Percentiles rank a stretch among this genome's conserved stretches.
phyloP scores from a whole-genome alignment of 2,888 invertebrate species.

The Acanthosepion esculentum region DNA sequence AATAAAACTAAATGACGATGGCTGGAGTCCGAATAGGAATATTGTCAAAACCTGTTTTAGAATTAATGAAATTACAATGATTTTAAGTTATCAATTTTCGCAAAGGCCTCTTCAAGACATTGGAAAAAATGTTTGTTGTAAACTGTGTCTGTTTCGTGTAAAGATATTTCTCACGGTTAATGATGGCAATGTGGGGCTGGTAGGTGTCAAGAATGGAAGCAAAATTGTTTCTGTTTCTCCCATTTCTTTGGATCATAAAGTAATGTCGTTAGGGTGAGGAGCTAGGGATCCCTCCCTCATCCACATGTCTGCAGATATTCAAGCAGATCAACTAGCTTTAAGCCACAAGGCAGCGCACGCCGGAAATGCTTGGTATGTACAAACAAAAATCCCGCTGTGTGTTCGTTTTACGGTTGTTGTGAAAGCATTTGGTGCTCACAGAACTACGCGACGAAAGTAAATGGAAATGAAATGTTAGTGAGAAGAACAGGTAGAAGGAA shows the following conservation, averaged over 20 bases:
- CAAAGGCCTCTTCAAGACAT: too few species aligned
- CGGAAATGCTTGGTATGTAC: slow-evolving; percentile 33
- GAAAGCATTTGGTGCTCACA: not conserved
- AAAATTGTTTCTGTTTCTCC: not conserved
- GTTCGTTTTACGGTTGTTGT: not conserved
- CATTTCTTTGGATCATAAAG: slow-evolving; percentile 20
- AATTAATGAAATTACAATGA: too few species aligned
- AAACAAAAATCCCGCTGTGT: not conserved
- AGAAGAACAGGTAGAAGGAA: not conserved
- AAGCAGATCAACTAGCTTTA: not conserved
- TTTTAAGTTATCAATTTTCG: too few species aligned
- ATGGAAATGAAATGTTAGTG: not conserved
- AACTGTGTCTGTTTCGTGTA: not conserved
- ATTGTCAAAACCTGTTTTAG: too few species aligned
- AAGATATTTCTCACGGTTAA: slow-evolving; percentile 22
- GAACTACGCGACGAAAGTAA: not conserved
- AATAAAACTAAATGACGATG: too few species aligned
- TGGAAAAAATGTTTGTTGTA: not conserved
- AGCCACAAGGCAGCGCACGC: not conserved
- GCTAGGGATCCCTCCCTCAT: not conserved
- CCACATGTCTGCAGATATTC: not conserved
- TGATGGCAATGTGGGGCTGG: not conserved
- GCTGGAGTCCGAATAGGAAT: too few species aligned
- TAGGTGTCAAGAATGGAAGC: not conserved
- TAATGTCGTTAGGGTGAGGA: not conserved